phyloP scores from a whole-genome alignment of 2,888 invertebrate species.

The Meganola albula region DNA sequence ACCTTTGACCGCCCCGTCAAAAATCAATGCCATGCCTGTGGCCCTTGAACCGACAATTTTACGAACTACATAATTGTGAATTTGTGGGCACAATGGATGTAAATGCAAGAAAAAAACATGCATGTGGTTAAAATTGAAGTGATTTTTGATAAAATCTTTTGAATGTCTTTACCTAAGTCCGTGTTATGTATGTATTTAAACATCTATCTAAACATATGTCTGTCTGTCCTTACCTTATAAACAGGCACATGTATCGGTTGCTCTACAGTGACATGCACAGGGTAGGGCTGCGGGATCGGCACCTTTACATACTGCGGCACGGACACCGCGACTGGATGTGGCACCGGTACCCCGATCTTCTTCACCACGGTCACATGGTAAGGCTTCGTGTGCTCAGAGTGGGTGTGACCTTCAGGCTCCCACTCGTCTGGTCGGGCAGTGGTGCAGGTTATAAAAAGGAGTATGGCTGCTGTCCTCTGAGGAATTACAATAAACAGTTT shows the following conservation, averaged over 20 bases:
- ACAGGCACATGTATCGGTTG: constrained; percentile 85
- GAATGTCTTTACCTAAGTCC: too few relatives aligned
- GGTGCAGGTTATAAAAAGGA: constrained; percentile 48
- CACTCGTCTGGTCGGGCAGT: constrained; percentile 60
- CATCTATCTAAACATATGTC: too few relatives aligned
- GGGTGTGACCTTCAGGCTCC: constrained; percentile 78
- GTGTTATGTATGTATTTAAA: too few relatives aligned
- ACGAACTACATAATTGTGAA: too few relatives aligned
- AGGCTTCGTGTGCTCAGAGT: constrained; percentile 82
- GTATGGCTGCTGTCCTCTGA: constrained; percentile 64
- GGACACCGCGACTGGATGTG: constrained; percentile 84
- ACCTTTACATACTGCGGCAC: constrained; percentile 83
- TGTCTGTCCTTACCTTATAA: constrained; percentile 73
- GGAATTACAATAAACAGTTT: not conserved
- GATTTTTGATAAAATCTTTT: too few relatives aligned
- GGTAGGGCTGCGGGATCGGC: constrained; percentile 85
- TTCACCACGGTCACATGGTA: constrained; percentile 84
- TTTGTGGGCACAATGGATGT: too few relatives aligned
- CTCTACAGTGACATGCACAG: constrained; percentile 83
- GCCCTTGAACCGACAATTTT: too few relatives aligned
- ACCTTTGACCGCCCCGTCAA: too few relatives aligned
- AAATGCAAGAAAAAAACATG: too few relatives aligned
- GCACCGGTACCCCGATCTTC: constrained; percentile 85
- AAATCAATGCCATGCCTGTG: too few relatives aligned
- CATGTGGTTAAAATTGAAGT: too few relatives aligned